Evolutionary conservation across 2,797 vertebrate species (phyloP).

Genomic region (Ctenopoma multispine): DNA sequence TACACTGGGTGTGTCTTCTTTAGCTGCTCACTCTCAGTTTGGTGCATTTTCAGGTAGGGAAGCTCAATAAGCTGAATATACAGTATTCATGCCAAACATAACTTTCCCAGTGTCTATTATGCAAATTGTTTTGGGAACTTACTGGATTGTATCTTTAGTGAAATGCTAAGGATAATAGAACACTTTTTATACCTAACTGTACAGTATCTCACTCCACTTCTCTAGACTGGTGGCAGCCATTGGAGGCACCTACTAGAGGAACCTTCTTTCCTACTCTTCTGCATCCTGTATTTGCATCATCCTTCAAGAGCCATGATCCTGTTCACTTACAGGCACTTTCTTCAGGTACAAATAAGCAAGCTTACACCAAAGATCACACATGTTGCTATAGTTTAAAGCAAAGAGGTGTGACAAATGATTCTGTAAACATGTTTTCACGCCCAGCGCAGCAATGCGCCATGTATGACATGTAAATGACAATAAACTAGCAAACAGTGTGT

Average conservation of each 20-base stretch:
- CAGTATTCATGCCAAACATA: background rate
- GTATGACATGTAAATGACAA: slow-evolving; percentile 2
- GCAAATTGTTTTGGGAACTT: background rate
- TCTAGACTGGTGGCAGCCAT: slow-evolving; percentile 92
- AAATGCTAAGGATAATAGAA: background rate
- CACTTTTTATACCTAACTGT: slow-evolving; percentile 23
- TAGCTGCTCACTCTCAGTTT: slow-evolving; percentile 87
- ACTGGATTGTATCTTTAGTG: background rate
- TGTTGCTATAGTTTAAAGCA: background rate
- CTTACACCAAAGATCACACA: background rate
- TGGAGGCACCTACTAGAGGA: slow-evolving; percentile 83
- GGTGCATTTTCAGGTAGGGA: slow-evolving; percentile 87
- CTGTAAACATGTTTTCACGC: background rate
- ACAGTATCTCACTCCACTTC: slow-evolving; percentile 42
- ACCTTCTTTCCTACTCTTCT: slow-evolving; percentile 91
- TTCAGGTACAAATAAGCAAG: slow-evolving; percentile 70
- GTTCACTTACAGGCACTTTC: slow-evolving; percentile 83
- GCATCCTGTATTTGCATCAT: slow-evolving; percentile 88
- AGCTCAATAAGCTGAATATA: background rate
- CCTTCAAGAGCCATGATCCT: slow-evolving; percentile 86
- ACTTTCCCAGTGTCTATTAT: background rate
- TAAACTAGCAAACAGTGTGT: background rate
- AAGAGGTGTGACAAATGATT: background rate
- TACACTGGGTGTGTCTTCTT: slow-evolving; percentile 87
- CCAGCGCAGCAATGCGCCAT: background rate